phyloP scores from a whole-genome alignment of 2,888 invertebrate genomes.

The Brachycybe producta region DNA sequence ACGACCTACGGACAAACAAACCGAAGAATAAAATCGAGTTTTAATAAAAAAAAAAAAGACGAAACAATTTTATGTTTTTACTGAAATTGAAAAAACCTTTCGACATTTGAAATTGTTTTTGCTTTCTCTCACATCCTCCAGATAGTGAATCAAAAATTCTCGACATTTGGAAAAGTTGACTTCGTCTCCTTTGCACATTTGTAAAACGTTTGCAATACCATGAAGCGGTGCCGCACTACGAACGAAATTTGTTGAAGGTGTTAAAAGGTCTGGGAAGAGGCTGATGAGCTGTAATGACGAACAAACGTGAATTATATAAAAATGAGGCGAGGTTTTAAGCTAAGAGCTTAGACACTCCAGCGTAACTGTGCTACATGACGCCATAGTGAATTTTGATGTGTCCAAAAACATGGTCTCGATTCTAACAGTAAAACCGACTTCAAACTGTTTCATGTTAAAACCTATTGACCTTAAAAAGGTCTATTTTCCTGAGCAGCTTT shows the following conservation, averaged over 20 bases:
- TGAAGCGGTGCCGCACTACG: slow-evolving; percentile 38
- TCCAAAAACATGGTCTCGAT: too few relatives aligned
- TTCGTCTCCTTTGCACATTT: slow-evolving; percentile 32
- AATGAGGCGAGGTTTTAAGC: background rate
- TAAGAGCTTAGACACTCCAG: background rate
- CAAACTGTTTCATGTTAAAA: too few relatives aligned
- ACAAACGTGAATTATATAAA: background rate
- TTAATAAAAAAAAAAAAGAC: too few relatives aligned
- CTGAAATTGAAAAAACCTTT: too few relatives aligned
- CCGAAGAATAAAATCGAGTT: background rate
- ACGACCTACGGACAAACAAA: slow-evolving; percentile 31
- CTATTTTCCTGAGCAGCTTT: too few relatives aligned
- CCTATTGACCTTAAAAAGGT: too few relatives aligned
- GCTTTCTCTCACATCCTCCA: slow-evolving; percentile 32
- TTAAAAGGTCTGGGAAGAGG: slow-evolving; percentile 37
- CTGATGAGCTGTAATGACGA: slow-evolving; percentile 34
- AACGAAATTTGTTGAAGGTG: slow-evolving; percentile 33
- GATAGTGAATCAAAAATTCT: slow-evolving; percentile 32
- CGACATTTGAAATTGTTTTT: slow-evolving; percentile 27
- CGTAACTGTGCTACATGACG: too few relatives aligned
- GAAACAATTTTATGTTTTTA: too few relatives aligned
- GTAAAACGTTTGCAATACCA: slow-evolving; percentile 37
- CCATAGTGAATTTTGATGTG: too few relatives aligned
- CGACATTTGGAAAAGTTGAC: slow-evolving; percentile 30
- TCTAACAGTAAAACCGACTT: too few relatives aligned